Conservation (phyloP, 1,140 invertebrate species). For the Portunus trituberculatus region DNA sequence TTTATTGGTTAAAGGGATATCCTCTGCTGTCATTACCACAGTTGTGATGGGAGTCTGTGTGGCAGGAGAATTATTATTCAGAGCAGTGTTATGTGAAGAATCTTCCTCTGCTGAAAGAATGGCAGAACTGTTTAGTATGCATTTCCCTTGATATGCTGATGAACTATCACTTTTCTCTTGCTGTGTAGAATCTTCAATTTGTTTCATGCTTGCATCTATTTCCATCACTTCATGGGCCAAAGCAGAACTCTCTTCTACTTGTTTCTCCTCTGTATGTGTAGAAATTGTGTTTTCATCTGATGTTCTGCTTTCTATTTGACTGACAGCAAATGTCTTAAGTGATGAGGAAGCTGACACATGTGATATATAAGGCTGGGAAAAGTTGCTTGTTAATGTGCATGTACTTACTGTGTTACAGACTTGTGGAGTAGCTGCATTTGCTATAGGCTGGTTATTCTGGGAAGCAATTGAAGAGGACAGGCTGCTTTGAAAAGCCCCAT, state of each 20-base stretch:
- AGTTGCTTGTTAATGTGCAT: neutral
- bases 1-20: too few relatives aligned
- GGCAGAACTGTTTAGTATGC: neutral
- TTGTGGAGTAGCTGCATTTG: neutral
- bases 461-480: neutral
- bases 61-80: too few relatives aligned
- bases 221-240: neutral
- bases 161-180: neutral
- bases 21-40: too few relatives aligned
- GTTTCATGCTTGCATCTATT: neutral
- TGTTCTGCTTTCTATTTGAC: neutral
- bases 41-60: too few relatives aligned
- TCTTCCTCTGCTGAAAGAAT: neutral
- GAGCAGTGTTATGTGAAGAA: neutral
- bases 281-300: neutral
- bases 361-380: neutral
- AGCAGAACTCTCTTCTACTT: neutral
- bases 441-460: neutral
- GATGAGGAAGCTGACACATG: neutral
- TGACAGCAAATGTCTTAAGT: neutral
- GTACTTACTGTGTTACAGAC: neutral
- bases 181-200: neutral
- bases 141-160: neutral
- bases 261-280: neutral
- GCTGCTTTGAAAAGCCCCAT: too few relatives aligned